Base-by-base conservation (phyloP, 2,888 invertebrate species). In the Macrosiphum euphorbiae region DNA sequence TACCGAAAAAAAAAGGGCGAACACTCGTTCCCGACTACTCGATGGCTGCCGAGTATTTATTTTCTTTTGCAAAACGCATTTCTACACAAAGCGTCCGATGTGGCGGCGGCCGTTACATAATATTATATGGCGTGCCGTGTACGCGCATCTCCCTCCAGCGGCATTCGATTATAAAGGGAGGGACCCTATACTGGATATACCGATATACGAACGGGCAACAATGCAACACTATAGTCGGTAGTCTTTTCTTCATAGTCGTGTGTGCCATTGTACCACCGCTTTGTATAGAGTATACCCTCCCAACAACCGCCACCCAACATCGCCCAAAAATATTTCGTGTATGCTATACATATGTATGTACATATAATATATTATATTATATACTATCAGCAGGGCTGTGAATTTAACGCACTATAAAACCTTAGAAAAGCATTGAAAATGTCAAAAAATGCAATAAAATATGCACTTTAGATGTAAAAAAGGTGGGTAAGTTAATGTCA, bases 401-500 rank as follows among this genome's bases (percentile, higher is more conserved):
- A 4, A 44, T 44, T 44, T 3, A 44, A 44, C 4, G 44, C 44
- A 44, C 44, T 44, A 44, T 3, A 44, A 44, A 44, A 44, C 3
- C 44, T 44, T 44, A 44, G 44, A 44, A 44, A 44, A 3, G 44
- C 3, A 44, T 44, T 3, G 4, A 3, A 44, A 44, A 44, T 3
- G 3, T 3, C 3, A 3, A 3, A 3, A 3, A 3, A 44, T 44
- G 3, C 3, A 44, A 44, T n/a, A n/a, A n/a, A n/a, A n/a, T n/a
- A n/a, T n/a, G n/a, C n/a, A n/a, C n/a, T n/a, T n/a, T n/a, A n/a
- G n/a, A n/a, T n/a, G n/a, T n/a, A n/a, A n/a, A n/a, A n/a, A n/a
- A n/a, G n/a, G n/a, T n/a, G n/a, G n/a, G n/a, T n/a, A n/a, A n/a
- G n/a, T n/a, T n/a, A n/a, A n/a, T n/a, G n/a, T n/a, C n/a, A n/a